Evolutionary conservation across 2,113 vertebrate genomes (phyloP).

Genomic region (Mirounga angustirostris): DNA sequence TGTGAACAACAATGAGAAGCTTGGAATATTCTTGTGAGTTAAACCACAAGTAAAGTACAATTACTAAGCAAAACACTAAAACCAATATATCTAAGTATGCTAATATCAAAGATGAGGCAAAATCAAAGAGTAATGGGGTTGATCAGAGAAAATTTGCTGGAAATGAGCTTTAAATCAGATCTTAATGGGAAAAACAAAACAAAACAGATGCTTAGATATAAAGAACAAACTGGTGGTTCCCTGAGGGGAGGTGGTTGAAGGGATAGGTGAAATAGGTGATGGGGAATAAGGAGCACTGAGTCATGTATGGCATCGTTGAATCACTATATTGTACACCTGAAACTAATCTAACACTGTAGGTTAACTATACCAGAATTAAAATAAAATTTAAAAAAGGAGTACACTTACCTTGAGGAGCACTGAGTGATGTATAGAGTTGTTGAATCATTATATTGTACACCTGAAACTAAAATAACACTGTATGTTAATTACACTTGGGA

Average conservation of each 20-base stretch:
- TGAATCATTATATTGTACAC: neutral
- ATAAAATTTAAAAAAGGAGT: neutral
- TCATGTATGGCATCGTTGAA: neutral
- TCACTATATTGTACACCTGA: neutral
- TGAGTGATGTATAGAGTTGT: neutral
- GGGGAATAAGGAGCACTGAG: neutral
- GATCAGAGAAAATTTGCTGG: neutral
- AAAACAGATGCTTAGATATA: neutral
- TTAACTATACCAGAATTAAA: neutral
- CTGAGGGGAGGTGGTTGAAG: neutral
- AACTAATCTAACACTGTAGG: neutral
- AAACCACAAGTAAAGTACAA: neutral
- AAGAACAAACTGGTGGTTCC: neutral
- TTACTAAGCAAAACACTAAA: constrained; percentile 19
- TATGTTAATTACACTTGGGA: neutral
- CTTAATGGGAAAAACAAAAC: neutral
- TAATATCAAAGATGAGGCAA: neutral
- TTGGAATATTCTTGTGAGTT: neutral
- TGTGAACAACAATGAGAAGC: neutral
- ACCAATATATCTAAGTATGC: neutral
- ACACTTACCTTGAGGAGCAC: neutral
- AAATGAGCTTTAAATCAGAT: neutral
- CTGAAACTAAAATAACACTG: neutral
- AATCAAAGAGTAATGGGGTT: neutral
- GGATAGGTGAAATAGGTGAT: neutral